A percentile compares a stretch with the other conserved stretches of the same genome.
These are phyloP conservation scores for Donacobius atricapilla DNA, from an alignment of 2,113 vertebrate genomes.

Conservation along the genomic window DNA sequence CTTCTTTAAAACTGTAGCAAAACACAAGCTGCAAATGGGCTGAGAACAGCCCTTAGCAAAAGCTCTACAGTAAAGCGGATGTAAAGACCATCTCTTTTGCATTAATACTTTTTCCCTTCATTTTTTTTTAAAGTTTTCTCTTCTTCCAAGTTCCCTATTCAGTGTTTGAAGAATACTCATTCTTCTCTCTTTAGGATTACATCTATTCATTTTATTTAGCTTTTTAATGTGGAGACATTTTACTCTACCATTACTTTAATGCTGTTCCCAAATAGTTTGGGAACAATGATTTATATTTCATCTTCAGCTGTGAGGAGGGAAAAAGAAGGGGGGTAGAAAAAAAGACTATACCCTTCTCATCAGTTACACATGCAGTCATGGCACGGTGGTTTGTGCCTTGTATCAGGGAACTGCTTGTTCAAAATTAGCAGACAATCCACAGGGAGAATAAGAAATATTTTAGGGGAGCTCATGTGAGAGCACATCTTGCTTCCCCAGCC, in stretches of 20 bases:
- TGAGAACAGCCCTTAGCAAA: conserved; percentile 41
- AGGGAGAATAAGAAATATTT: neutral
- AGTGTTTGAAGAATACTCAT: conserved; percentile 59
- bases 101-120: conserved; percentile 2
- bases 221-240: conserved; percentile 56
- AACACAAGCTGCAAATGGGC: conserved; percentile 12
- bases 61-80: conserved; percentile 3
- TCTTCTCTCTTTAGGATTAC: conserved; percentile 58
- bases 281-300: conserved; percentile 7
- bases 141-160: conserved; percentile 43
- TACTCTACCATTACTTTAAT: conserved; percentile 55
- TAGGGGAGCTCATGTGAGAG: neutral
- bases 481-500: neutral
- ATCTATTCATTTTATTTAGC: conserved; percentile 62
- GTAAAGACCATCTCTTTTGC: conserved; percentile 50
- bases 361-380: neutral
- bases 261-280: conserved; percentile 24
- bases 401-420: neutral
- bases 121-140: neutral
- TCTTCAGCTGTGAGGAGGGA: neutral
- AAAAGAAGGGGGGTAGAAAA: neutral
- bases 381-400: neutral
- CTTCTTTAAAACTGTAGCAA: conserved; percentile 24
- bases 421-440: neutral
- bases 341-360: neutral